Evolutionary conservation across 2,888 invertebrate species (phyloP).

Genomic region (Ryuthela nishihirai): DNA sequence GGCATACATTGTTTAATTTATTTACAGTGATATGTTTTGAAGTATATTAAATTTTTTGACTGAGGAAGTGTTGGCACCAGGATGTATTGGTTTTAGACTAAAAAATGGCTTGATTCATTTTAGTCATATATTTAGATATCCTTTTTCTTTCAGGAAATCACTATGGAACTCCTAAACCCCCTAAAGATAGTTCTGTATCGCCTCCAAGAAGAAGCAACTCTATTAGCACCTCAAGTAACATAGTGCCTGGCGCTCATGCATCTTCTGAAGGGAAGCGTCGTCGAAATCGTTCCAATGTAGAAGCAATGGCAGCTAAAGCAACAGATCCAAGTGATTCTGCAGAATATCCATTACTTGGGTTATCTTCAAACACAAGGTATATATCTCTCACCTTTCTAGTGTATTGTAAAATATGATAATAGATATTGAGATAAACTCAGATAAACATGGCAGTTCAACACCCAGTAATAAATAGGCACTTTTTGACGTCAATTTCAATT

Average conservation of each 20-base stretch:
- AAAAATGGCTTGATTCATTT: too few relatives aligned
- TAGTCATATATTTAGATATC: too few relatives aligned
- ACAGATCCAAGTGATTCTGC: constrained; percentile 25
- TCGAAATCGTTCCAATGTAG: constrained; percentile 58
- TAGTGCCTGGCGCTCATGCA: constrained; percentile 55
- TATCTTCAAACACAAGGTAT: neutral
- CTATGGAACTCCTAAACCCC: constrained; percentile 61
- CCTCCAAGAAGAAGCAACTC: constrained; percentile 44
- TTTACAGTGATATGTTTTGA: too few relatives aligned
- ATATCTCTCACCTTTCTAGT: neutral
- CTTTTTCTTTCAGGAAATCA: constrained; percentile 55
- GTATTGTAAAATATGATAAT: too few relatives aligned
- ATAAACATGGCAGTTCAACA: too few relatives aligned
- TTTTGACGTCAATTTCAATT: too few relatives aligned
- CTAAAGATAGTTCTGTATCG: constrained; percentile 47
- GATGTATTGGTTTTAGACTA: too few relatives aligned
- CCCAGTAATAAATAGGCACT: too few relatives aligned
- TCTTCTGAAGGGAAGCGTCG: constrained; percentile 53
- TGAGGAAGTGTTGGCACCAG: too few relatives aligned
- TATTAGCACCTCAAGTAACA: constrained; percentile 21
- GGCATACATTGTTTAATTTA: too few relatives aligned
- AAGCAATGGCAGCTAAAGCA: constrained; percentile 54
- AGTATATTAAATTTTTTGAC: too few relatives aligned
- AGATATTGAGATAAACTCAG: too few relatives aligned
- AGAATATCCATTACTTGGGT: neutral